Evolutionary conservation across 2,797 vertebrate genomes (phyloP).

Genomic region (Cynopterus sphinx): DNA sequence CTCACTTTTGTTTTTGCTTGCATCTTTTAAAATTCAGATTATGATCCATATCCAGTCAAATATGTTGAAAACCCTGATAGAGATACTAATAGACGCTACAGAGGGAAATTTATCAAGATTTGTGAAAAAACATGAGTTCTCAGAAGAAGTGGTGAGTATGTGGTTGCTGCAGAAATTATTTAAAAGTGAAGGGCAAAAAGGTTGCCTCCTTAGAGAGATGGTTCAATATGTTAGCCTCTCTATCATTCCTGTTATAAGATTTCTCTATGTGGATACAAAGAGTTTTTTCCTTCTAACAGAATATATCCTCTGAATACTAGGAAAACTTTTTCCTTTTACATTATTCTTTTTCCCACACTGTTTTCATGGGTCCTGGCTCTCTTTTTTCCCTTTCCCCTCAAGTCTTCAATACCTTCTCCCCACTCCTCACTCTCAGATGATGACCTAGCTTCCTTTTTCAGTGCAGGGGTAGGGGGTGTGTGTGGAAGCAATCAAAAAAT

Average conservation of each 20-base stretch:
- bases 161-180: not conserved
- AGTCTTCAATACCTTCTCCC: not conserved
- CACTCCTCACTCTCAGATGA: not conserved
- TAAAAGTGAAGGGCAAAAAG: not conserved
- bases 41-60: slow-evolving; percentile 85
- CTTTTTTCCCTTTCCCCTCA: not conserved
- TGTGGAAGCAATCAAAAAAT: not conserved
- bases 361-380: not conserved
- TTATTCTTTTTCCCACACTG: not conserved
- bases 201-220: not conserved
- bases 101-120: slow-evolving; percentile 83
- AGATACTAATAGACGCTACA: slow-evolving; percentile 83
- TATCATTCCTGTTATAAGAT: not conserved
- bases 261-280: not conserved
- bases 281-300: not conserved
- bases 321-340: not conserved
- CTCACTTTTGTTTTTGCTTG: not conserved
- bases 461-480: too few relatives aligned
- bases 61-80: slow-evolving; percentile 82
- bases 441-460: not conserved
- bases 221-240: not conserved
- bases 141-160: slow-evolving; percentile 92
- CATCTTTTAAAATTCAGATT: slow-evolving; percentile 79
- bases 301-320: not conserved
- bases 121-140: slow-evolving; percentile 90